Evolutionary conservation across 2,797 vertebrate genomes (phyloP), one percentile per base, ranked within the genome.

Genomic region (Paratrypauchen microcephalus): DNA sequence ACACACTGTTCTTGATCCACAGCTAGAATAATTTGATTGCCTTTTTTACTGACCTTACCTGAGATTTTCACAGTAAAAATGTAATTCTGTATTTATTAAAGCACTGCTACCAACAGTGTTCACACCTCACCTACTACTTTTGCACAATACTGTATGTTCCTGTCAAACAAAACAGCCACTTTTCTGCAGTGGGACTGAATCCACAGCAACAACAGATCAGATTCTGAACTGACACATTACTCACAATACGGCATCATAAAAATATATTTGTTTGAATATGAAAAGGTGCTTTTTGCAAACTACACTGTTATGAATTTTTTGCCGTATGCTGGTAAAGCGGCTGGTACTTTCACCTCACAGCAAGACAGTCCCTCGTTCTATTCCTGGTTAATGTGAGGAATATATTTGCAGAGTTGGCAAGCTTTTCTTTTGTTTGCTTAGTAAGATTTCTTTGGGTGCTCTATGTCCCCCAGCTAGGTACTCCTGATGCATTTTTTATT

Each of bases 111-210:
- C 58, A 60, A 60, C 58, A 32, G 58, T 60, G 32, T 57, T 60
- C 58, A 36, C 58, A 60, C 58, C 58, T 60, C 58, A 60, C 28
- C 58, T 60, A 59, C 57, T 59, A 36, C 28, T 60, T 60, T 60
- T 32, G 58, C 58, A 60, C 58, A 60, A 60, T 32, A 60, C 58
- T 60, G 28, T 60, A 59, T 59, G 58, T 60, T 60, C 58, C 58
- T 21, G 58, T 60, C 58, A 60, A 60, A 60, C 58, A 60, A 60
- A 60, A 36, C 58, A 32, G 58, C 30, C 58, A 32, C 28, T 60
- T 19, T 30, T 19, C 57, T 16, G 15, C 54, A 6, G 54, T 5
- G 21, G 13, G n/a, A 28, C 55, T 6, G 24, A 57, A 57, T 57
- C 24, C 24, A 28, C 55, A 6, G 55, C 23, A 28, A 57, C 55